Evolutionary conservation across 2,797 vertebrate genomes (phyloP).

Genomic region (Choloepus didactylus): DNA sequence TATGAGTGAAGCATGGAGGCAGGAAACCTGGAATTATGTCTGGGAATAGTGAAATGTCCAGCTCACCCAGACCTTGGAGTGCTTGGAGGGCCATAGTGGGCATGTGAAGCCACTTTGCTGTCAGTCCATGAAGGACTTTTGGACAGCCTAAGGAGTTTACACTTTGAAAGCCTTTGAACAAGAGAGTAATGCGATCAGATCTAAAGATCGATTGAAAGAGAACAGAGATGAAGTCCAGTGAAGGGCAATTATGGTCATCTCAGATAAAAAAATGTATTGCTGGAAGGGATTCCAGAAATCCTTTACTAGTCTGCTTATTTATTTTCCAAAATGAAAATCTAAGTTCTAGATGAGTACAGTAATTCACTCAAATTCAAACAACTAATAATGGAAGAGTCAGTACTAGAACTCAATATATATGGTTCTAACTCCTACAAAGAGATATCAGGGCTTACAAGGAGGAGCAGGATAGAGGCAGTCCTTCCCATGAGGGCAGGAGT

Average conservation of each 20-base stretch:
- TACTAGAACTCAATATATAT: not conserved
- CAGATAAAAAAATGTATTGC: not conserved
- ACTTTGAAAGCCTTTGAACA: not conserved
- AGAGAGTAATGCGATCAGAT: not conserved
- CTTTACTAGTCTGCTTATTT: not conserved
- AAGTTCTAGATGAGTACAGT: not conserved
- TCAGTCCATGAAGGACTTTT: not conserved
- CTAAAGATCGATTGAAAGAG: not conserved
- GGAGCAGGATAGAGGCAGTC: not conserved
- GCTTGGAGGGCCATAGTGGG: not conserved
- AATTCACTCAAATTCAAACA: not conserved
- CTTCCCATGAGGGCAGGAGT: not conserved
- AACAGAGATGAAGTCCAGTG: not conserved
- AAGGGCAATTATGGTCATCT: not conserved
- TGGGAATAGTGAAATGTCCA: not conserved
- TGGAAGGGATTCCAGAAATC: not conserved
- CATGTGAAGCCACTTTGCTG: not conserved
- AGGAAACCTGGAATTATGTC: not conserved
- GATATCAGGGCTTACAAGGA: not conserved
- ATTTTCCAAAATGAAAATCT: conserved; percentile 16
- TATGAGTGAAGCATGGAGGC: not conserved
- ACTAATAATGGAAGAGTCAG: not conserved
- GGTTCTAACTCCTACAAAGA: conserved; percentile 1
- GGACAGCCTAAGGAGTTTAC: not conserved
- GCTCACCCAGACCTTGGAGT: not conserved